A percentile compares a stretch with the other conserved stretches of the same genome.
phyloP scores from a whole-genome alignment of 2,888 invertebrate species.

The Eulithis prunata region DNA sequence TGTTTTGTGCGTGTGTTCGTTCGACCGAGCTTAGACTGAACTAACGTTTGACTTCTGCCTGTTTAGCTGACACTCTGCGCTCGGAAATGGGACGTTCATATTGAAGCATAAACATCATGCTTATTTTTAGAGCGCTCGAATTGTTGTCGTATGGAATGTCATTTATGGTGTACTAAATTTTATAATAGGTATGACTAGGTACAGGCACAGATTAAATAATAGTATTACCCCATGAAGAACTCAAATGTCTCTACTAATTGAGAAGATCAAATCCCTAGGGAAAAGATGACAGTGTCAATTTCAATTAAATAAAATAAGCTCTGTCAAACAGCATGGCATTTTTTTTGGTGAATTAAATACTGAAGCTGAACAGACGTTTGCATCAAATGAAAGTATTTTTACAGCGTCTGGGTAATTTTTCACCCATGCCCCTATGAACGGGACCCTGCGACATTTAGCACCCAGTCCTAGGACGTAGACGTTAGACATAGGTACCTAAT shows the following conservation, averaged over 20 bases:
- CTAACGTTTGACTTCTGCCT: constrained; percentile 57
- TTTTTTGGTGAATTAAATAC: too few species aligned
- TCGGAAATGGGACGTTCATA: constrained; percentile 58
- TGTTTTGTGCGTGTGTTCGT: constrained; percentile 57
- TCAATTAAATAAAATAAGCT: not conserved
- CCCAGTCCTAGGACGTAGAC: too few species aligned
- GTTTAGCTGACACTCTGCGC: constrained; percentile 54
- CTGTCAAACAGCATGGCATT: too few species aligned
- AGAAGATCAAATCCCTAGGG: constrained; percentile 4
- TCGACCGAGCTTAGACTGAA: constrained; percentile 55
- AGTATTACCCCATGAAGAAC: not conserved
- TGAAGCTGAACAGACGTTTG: too few species aligned
- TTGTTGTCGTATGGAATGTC: constrained; percentile 56
- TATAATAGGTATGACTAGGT: constrained; percentile 17
- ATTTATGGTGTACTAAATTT: constrained; percentile 43
- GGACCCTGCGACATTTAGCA: too few species aligned
- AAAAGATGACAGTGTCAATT: not conserved
- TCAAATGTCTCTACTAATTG: not conserved
- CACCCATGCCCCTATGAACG: too few species aligned
- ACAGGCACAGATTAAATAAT: too few species aligned
- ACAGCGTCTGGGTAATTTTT: too few species aligned
- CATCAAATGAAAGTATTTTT: too few species aligned
- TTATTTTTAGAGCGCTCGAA: constrained; percentile 65
- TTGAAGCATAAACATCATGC: constrained; percentile 61
- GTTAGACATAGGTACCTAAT: too few species aligned